Evolutionary conservation across 2,888 invertebrate species (phyloP), one percentile per base, ranked within the genome.

Genomic region (Penaeus monodon): DNA sequence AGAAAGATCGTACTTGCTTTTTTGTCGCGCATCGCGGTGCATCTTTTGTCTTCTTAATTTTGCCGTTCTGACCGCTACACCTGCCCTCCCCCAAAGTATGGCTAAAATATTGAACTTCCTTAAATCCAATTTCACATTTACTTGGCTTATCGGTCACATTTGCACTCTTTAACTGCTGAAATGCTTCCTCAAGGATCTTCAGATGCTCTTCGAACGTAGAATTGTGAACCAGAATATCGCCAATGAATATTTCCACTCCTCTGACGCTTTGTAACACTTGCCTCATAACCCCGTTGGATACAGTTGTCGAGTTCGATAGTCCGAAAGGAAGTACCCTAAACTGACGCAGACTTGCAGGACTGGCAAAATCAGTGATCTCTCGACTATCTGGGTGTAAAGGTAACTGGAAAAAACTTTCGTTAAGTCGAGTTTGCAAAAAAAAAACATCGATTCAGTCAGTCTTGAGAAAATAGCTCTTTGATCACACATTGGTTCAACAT

Each of bases 381-480:
- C 33, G 33, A 33, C 33, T 33, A 1, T 33, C 33, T 2, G 33
- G 33, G 33, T 33, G 33, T 33, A 82, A 57, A 17, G 73, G 57
- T n/a, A 82, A 70, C 33, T 82, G 82, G n/a, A 64, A 73, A 44
- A 33, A 33, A 33, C n/a, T n/a, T n/a, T n/a, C n/a, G n/a, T n/a
- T n/a, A n/a, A n/a, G n/a, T n/a, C n/a, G n/a, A n/a, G n/a, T n/a
- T n/a, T n/a, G n/a, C n/a, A n/a, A n/a, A n/a, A n/a, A n/a, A n/a
- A n/a, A n/a, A n/a, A n/a, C n/a, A n/a, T n/a, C n/a, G n/a, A n/a
- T n/a, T n/a, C n/a, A n/a, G n/a, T n/a, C n/a, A n/a, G n/a, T n/a
- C n/a, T n/a, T n/a, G n/a, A n/a, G n/a, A n/a, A n/a, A n/a, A n/a
- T n/a, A n/a, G n/a, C n/a, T n/a, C n/a, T n/a, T n/a, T n/a, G n/a